These are phyloP conservation scores for Biston betularia DNA, from an alignment of 2,888 invertebrate genomes.

Conservation along the genomic window DNA sequence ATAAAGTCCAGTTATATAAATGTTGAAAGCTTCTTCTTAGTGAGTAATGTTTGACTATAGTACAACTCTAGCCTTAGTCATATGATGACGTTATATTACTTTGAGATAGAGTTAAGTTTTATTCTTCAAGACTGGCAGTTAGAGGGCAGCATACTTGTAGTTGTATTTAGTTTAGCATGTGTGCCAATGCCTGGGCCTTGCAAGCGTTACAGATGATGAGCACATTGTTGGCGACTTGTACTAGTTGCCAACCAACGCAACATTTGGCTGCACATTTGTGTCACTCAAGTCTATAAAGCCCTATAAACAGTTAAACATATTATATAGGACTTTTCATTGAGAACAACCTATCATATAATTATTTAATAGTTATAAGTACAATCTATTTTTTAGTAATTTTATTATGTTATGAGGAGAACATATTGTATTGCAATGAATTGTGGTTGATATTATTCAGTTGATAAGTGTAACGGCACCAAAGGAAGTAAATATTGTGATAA, in stretches of 20 bases:
- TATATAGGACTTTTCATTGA: conserved; percentile 39
- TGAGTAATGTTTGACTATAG: conserved; percentile 65
- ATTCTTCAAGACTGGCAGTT: conserved; percentile 66
- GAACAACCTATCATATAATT: conserved; percentile 17
- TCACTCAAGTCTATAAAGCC: conserved; percentile 45
- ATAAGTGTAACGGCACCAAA: conserved; percentile 67
- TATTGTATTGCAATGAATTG: conserved; percentile 43
- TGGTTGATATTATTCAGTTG: conserved; percentile 59
- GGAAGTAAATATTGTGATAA: conserved; percentile 73
- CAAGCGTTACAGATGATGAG: conserved; percentile 62
- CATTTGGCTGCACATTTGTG: conserved; percentile 74
- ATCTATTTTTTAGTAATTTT: conserved; percentile 22
- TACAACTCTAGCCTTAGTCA: conserved; percentile 80
- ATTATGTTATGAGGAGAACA: conserved; percentile 29
- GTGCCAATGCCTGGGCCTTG: conserved; percentile 63
- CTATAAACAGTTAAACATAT: conserved; percentile 51
- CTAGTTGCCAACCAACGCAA: conserved; percentile 68
- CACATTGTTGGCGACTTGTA: conserved; percentile 65
- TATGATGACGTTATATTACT: conserved; percentile 53
- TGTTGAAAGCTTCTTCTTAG: conserved; percentile 61
- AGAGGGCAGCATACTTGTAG: conserved; percentile 53
- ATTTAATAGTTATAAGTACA: conserved; percentile 22
- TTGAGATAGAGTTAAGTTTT: conserved; percentile 56
- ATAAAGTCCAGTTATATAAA: conserved; percentile 59
- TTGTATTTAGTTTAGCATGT: conserved; percentile 61